These are phyloP conservation scores for Axea sp. DNA, from an alignment of 2,888 invertebrate genomes.

Conservation along the genomic window DNA sequence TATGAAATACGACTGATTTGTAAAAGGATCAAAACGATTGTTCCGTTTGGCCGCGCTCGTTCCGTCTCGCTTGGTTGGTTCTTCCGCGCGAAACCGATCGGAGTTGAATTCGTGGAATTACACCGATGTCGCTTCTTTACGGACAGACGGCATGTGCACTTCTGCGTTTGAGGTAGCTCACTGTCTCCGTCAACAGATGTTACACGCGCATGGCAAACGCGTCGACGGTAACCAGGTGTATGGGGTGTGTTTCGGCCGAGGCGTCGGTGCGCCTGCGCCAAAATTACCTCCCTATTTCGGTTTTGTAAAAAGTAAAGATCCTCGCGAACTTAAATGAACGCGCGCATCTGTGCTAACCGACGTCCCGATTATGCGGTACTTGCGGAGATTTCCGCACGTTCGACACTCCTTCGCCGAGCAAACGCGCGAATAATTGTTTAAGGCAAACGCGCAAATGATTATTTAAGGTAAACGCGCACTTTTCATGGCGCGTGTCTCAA, in stretches of 20 bases:
- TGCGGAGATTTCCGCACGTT: too few relatives aligned
- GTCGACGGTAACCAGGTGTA: constrained; percentile 26
- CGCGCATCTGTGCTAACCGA: constrained; percentile 7
- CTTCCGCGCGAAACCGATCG: too few relatives aligned
- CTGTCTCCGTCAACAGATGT: constrained; percentile 10
- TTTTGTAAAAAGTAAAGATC: constrained; percentile 35
- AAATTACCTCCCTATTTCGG: constrained; percentile 8
- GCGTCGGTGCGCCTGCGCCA: constrained; percentile 11
- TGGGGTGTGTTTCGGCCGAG: constrained; percentile 35
- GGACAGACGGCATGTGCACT: constrained; percentile 43
- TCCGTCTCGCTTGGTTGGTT: too few relatives aligned
- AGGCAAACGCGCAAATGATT: too few relatives aligned
- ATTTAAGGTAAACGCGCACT: too few relatives aligned
- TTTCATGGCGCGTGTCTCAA: too few relatives aligned
- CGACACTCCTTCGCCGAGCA: too few relatives aligned
- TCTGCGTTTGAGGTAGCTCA: constrained; percentile 22
- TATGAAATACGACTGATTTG: too few relatives aligned
- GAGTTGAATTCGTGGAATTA: too few relatives aligned
- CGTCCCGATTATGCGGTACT: neutral
- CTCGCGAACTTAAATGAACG: constrained; percentile 15
- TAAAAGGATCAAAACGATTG: neutral
- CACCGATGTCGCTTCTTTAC: constrained; percentile 20
- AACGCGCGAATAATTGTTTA: too few relatives aligned
- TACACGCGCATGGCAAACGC: constrained; percentile 43
- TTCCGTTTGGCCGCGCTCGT: neutral